Evolutionary conservation across 1,140 invertebrate genomes (phyloP), one percentile per base, ranked within the genome.

Genomic region (Belonocnema kinseyi): DNA sequence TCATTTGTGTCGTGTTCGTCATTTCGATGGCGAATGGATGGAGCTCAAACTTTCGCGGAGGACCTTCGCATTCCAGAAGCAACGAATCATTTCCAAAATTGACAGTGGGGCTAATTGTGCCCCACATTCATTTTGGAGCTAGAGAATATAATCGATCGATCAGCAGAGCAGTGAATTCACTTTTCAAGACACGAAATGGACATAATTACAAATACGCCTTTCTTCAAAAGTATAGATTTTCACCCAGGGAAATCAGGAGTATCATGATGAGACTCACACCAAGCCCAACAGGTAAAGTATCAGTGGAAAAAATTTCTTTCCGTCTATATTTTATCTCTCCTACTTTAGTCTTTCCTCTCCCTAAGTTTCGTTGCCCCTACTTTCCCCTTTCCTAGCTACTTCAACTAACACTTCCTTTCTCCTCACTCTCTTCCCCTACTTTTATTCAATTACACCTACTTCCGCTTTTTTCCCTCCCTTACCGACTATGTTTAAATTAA

Each of bases 231-330:
- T 95, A 94, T 86, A 90, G 91, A 40, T 95, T 95, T 81, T 93
- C 92, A 16, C 91, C 92, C 50, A 88, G 90, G 53, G 93, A 95
- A 80, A 94, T 96, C 40, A 93, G 93, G 81, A 93, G 92, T 77
- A 92, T 93, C 54, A 93, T 95, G 92, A 94, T 95, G 93, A 93
- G 93, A 73, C 89, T 96, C 19, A 95, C 94, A 58, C 95, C 95
- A 11, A 95, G 94, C 91, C 95, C 95, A 12, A 96, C 94, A 93
- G 95, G 95, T 96, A 89, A 87, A 74, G 33, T 52, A 33, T 21
- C 6, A 56, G 2, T 21, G 8, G 21, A 12, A 12, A 56, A 10
- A 19, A 33, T 19, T 74, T n/a, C 16, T 40, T 13, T 73, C n/a
- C 72, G 40, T 75, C 26, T 5, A 33, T 33, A 33, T 5, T 33